phyloP scores from a whole-genome alignment of 2,888 invertebrate genomes.

The Andrena bicolor region DNA sequence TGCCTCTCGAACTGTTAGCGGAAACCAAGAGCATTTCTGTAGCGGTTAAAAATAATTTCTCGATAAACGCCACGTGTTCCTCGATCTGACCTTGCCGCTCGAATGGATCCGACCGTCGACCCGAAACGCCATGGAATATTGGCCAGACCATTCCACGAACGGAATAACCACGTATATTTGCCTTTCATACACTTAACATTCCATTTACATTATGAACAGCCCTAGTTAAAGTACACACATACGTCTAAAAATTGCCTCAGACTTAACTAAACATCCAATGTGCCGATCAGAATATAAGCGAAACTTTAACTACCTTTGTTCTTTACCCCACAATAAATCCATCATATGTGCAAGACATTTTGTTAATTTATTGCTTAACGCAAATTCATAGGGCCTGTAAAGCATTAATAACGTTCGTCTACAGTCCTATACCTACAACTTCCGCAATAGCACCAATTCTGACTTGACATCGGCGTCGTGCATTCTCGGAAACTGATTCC shows the following conservation, averaged over 20 bases:
- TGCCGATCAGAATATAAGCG: too few relatives aligned
- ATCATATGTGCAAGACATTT: neutral
- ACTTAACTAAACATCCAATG: neutral
- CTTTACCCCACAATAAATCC: too few relatives aligned
- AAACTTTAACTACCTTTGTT: too few relatives aligned
- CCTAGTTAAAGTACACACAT: neutral
- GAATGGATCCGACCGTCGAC: constrained; percentile 35
- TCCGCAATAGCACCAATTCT: too few relatives aligned
- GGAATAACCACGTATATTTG: neutral
- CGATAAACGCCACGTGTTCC: constrained; percentile 49
- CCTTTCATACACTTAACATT: neutral
- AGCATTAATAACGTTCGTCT: neutral
- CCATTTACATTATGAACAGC: neutral
- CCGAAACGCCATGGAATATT: neutral
- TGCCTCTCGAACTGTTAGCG: neutral
- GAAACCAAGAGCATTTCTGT: neutral
- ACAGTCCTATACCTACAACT: too few relatives aligned
- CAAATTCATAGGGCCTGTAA: neutral
- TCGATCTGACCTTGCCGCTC: constrained; percentile 3
- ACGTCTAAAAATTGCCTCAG: neutral
- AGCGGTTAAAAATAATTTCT: constrained; percentile 40
- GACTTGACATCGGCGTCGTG: neutral
- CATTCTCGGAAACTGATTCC: neutral
- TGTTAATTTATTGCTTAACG: neutral
- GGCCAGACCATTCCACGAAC: neutral